Conservation (phyloP, 2,888 invertebrate genomes). For the Diogma glabrata region DNA sequence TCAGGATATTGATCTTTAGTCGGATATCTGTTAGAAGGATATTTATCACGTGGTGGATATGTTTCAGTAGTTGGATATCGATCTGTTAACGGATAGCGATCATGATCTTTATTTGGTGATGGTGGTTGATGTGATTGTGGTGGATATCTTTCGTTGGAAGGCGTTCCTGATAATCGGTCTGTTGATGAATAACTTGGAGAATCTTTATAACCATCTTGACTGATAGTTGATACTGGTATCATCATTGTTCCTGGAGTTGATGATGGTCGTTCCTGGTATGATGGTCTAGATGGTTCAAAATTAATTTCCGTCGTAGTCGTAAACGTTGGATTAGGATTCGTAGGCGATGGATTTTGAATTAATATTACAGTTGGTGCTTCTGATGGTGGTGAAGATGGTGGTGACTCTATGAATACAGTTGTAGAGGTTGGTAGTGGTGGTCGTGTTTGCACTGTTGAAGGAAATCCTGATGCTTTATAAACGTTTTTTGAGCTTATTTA, state of each 20-base stretch:
- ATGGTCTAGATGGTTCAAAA: background rate
- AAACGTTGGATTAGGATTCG: slow-evolving; percentile 1
- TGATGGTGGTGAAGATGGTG: too few species aligned
- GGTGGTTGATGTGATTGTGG: background rate
- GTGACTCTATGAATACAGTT: background rate
- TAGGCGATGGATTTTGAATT: background rate
- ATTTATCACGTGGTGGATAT: slow-evolving; percentile 3
- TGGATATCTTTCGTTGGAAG: background rate
- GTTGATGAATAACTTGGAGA: slow-evolving; percentile 1
- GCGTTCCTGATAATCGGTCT: background rate
- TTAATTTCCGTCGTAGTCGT: background rate
- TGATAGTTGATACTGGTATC: too few species aligned
- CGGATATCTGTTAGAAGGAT: slow-evolving; percentile 10
- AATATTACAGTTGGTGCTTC: too few species aligned
- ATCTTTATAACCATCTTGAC: slow-evolving; percentile 4
- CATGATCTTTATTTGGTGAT: slow-evolving; percentile 10
- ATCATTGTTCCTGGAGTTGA: background rate
- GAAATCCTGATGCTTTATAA: background rate
- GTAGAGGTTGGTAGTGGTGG: slow-evolving; percentile 3
- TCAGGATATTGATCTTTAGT: slow-evolving; percentile 7
- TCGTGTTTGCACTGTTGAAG: background rate
- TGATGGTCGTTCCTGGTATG: background rate
- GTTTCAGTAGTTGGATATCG: slow-evolving; percentile 10
- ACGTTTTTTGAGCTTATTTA: background rate
- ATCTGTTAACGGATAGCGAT: slow-evolving; percentile 16